Evolutionary conservation across 2,797 vertebrate species (phyloP), one percentile per base, ranked within the genome.

Genomic region (Coilia nasus): DNA sequence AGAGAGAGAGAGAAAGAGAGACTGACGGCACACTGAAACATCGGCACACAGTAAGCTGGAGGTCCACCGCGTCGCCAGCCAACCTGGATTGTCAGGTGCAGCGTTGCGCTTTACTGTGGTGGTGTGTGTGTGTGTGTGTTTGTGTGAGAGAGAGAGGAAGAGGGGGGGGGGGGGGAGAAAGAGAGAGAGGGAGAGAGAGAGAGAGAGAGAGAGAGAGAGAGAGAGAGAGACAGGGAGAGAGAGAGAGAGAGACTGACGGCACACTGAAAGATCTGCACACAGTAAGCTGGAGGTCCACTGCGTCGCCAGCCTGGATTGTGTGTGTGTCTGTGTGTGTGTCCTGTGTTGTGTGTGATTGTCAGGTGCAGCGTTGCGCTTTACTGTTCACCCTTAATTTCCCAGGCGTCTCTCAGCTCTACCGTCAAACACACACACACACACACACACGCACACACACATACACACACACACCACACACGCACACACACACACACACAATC

Each of bases 361-460:
- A 87, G 83, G 84, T 86, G 82, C 59, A 25, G 41, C 82, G 60
- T 81, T 84, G 87, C 25, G 64, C 87, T 85, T 87, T 85, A 84
- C 84, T 83, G 86, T 85, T 86, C 83, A 86, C 54, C 90, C 89
- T 91, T 91, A 89, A 92, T 92, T 90, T 90, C 88, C 88, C 88
- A 62, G 23, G 87, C 86, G 87, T 87, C 85, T 88, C 82, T 25
- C 64, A 85, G 88, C 82, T 44, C 85, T 21, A 44, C 80, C 84
- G 87, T 71, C 59, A 82, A 28, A 71, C 67, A 35, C 14, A 71
- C 67, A 71, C 67, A 71, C 28, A 35, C 28, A 71, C 25, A 35
- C 31, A 41, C 15, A 35, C 31, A 41, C 67, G 19, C 31, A 41
- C 67, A 41, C 17, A 41, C 71, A 78, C 71, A 44, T 28, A 75